Percentiles rank a stretch among this genome's conserved stretches.
Evolutionary conservation across 2,113 vertebrate genomes (phyloP).

Genomic region (Xyliphius kryptos): DNA sequence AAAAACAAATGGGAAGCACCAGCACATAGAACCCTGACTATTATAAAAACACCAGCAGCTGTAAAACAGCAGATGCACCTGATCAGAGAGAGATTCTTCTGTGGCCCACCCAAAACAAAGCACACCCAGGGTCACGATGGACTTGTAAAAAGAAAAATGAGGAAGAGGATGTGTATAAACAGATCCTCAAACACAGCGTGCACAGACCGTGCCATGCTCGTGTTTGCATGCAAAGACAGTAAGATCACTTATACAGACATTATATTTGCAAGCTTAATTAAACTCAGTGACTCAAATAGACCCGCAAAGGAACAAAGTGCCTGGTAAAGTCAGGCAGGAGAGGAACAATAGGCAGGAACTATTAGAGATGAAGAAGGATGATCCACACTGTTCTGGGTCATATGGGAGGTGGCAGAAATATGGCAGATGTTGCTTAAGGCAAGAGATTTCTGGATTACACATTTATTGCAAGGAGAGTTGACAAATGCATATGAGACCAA

Average conservation of each 20-base stretch:
- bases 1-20: no score
- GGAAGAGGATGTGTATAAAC: conserved; percentile 2
- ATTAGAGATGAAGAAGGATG: no score
- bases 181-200: background rate
- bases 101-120: conserved; percentile 9
- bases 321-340: background rate
- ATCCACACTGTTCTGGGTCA: no score
- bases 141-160: conserved; percentile 1
- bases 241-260: background rate
- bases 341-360: background rate
- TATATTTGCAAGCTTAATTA: background rate
- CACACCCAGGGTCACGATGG: background rate
- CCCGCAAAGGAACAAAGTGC: background rate
- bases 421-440: background rate
- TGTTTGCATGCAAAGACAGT: background rate
- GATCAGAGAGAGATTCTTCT: conserved; percentile 19
- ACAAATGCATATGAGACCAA: background rate
- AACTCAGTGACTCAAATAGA: background rate
- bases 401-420: background rate
- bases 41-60: conserved; percentile 34
- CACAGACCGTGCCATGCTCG: no score
- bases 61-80: conserved; percentile 28
- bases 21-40: conserved; percentile 28
- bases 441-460: background rate
- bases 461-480: background rate